Base-by-base conservation (phyloP, 2,113 vertebrate species). In the Ptychochromis oligacanthus region DNA sequence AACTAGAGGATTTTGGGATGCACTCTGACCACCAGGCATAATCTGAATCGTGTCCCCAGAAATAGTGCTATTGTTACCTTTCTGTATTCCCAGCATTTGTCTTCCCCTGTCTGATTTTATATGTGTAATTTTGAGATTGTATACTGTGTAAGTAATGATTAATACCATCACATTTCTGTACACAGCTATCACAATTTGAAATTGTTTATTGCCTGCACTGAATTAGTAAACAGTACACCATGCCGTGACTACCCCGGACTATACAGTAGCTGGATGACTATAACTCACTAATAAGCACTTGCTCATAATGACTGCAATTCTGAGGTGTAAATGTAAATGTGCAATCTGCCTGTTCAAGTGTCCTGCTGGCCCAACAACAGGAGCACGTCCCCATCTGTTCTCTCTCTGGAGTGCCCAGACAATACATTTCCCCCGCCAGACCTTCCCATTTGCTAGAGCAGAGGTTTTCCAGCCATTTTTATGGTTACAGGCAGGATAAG, bases 361-460 rank as follows among this genome's bases (percentile, higher is more conserved):
- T 96, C 96, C 92, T 97, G 95, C 92, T 96, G 96, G 93, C 94
- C 96, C 89, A 97, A 97, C 85, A 96, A 96, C 0, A 96, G 96
- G 94, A 97, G 96, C 90, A 95, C 96, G 94, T 97, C 96, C 95
- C 97, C 97, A 96, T 98, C 97, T 97, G 97, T 97, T 91, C 89
- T 76, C 92, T 95, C 94, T 94, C 93, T 93, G 84, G 78, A 94
- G 86, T 94, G 92, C 93, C 93, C 95, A 96, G 93, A 93, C 93
- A 95, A 95, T 95, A 92, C 59, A 7, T 90, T 92, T 93, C 89
- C 89, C 91, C 70, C 58, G 58, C 88, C 88, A 91, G 91, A 82
- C 84, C 75, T 74, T 87, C 80, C 82, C 87, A 89, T 92, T 88
- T 89, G 82, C 85, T 60, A 58, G 79, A 87, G 85, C 88, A 86